A percentile compares a stretch with the other conserved stretches of the same genome.
Evolutionary conservation across 2,888 invertebrate species (phyloP).

Genomic region (Xylota sylvarum): DNA sequence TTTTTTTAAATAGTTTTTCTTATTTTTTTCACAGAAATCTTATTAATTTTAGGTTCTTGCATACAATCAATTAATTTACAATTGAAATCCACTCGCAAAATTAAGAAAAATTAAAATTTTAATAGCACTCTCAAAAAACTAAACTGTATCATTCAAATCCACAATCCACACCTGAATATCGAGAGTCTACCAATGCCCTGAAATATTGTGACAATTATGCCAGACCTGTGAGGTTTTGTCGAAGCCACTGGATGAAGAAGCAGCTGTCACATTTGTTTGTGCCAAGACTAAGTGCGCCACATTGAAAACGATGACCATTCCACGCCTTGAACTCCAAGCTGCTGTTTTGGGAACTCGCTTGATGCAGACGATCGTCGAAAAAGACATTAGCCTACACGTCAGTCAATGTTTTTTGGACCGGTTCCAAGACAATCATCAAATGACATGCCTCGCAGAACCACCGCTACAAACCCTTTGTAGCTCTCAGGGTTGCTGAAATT

Average conservation of each 20-base stretch:
- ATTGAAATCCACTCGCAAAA: too few species aligned
- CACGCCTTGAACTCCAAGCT: conserved; percentile 66
- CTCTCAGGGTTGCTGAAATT: conserved; percentile 13
- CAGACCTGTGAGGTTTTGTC: conserved; percentile 19
- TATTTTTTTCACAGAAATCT: too few species aligned
- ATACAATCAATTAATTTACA: too few species aligned
- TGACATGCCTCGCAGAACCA: conserved; percentile 40
- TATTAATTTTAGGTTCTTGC: too few species aligned
- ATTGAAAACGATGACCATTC: too few species aligned
- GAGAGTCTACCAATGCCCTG: neutral
- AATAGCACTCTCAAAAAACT: too few species aligned
- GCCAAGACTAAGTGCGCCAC: conserved; percentile 58
- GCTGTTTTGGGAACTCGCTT: too few species aligned
- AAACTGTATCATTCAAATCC: too few species aligned
- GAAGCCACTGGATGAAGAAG: conserved; percentile 36
- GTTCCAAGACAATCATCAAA: conserved; percentile 55
- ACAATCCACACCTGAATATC: too few species aligned
- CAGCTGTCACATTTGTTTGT: conserved; percentile 3
- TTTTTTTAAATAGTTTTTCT: too few species aligned
- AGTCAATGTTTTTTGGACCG: conserved; percentile 22
- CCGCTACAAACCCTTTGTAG: conserved; percentile 1
- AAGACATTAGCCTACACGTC: conserved; percentile 19
- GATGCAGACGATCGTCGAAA: conserved; percentile 10
- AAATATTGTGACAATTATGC: neutral
- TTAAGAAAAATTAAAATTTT: too few species aligned